Percentiles rank a stretch among this genome's conserved stretches.
phyloP scores from a whole-genome alignment of 2,797 vertebrate genomes.

The Clarias platycephalus region DNA sequence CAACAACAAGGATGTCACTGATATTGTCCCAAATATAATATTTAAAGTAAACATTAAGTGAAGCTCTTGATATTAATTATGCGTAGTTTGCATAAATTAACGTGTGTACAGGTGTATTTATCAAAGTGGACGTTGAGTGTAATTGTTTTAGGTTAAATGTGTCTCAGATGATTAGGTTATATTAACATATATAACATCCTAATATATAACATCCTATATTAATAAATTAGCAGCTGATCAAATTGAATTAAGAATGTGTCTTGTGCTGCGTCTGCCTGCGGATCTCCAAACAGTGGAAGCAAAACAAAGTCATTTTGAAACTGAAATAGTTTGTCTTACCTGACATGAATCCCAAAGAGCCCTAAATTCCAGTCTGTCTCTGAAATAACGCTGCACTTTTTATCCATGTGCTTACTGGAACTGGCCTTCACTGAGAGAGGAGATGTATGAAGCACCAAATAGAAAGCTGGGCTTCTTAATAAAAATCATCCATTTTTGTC shows the following conservation, averaged over 20 bases:
- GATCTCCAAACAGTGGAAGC: conserved; percentile 43
- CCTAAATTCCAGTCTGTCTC: conserved; percentile 29
- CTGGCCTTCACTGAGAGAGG: conserved; percentile 64
- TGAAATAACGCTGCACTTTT: conserved; percentile 35
- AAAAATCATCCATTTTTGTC: conserved; percentile 79
- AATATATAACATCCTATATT: no score
- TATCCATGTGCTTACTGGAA: conserved; percentile 44
- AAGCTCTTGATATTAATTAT: no score
- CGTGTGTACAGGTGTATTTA: no score
- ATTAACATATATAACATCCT: no score
- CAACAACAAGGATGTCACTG: no score
- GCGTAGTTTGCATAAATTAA: no score
- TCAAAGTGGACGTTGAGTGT: not conserved
- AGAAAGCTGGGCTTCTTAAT: conserved; percentile 74
- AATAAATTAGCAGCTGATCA: conserved; percentile 32
- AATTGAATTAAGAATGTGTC: conserved; percentile 37
- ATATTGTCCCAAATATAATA: no score
- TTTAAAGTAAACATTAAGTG: no score
- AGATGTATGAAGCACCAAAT: conserved; percentile 72
- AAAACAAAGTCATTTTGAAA: conserved; percentile 47
- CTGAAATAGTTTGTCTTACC: conserved; percentile 42
- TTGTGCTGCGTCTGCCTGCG: conserved; percentile 35
- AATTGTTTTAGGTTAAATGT: not conserved
- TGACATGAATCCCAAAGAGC: conserved; percentile 47
- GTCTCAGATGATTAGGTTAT: not conserved